These are phyloP conservation scores for Poeciliopsis presidionis DNA, from an alignment of 2,797 vertebrate species.

Conservation along the genomic window DNA sequence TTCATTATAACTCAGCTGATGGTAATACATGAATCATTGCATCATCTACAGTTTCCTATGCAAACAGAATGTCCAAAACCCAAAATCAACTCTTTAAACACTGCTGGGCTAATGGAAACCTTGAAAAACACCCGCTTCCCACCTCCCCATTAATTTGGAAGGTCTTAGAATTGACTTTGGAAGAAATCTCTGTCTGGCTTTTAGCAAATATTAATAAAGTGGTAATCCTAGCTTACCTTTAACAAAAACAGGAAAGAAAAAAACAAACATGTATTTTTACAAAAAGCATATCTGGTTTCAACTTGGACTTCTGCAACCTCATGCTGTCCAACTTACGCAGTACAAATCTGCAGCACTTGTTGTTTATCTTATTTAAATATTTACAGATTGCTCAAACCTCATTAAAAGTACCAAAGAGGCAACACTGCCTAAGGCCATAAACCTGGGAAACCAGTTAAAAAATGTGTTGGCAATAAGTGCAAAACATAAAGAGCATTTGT, in stretches of 20 bases:
- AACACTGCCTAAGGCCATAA: slow-evolving; percentile 23
- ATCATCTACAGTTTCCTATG: background rate
- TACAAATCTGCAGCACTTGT: background rate
- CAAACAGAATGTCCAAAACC: background rate
- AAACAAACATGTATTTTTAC: background rate
- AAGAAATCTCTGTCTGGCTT: background rate
- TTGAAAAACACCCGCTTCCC: no score
- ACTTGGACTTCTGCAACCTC: background rate
- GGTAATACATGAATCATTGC: background rate
- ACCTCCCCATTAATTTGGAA: no score
- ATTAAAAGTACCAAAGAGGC: slow-evolving; percentile 8
- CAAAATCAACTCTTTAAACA: background rate
- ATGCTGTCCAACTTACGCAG: background rate
- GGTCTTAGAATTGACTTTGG: background rate
- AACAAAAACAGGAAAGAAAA: background rate
- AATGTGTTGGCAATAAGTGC: slow-evolving; percentile 10
- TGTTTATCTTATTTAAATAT: slow-evolving; percentile 5
- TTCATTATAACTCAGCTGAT: background rate
- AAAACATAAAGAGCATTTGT: slow-evolving; percentile 10
- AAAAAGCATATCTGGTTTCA: background rate
- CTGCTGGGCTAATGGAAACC: background rate
- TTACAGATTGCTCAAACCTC: background rate
- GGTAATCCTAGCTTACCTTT: background rate
- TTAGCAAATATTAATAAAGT: background rate
- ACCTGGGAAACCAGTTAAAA: slow-evolving; percentile 13